Base-by-base conservation (phyloP, 2,113 vertebrate species). In the Taxidea taxus region DNA sequence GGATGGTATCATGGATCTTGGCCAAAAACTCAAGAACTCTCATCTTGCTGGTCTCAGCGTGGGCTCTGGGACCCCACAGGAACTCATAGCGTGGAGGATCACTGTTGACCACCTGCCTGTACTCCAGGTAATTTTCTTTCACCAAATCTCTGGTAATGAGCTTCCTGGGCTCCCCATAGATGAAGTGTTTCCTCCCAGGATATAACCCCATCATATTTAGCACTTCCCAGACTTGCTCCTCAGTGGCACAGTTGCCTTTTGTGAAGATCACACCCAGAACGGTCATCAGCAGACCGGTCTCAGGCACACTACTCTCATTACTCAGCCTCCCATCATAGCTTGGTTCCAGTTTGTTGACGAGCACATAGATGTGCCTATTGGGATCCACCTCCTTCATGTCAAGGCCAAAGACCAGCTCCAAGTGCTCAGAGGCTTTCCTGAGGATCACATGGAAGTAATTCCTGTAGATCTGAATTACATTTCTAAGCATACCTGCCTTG, bases 381-480 rank as follows among this genome's bases (percentile, higher is more conserved):
- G 91, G 72, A 87, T 92, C 88, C 9, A 87, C 12, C 84, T 92
- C 44, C 14, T 82, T 95, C 31, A 89, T 1, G 12, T 81, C 72
- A 49, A 96, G 82, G 42, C 78, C 93, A 89, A 96, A 97, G 15
- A 95, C 3, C 25, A 97, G 20, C 49, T 89, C 74, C 20, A 92
- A 1, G 60, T 74, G 39, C 4, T 78, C 75, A 64, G 70, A 90
- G 4, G 68, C 84, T 96, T 42, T 94, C 6, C 18, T 75, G 7
- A 82, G 25, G 13, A 89, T 94, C 44, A 92, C 75, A 29, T 21
- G 3, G 51, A 87, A 92, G 16, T 64, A 13, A 18, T 47, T 77
- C 20, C 51, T 96, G 0, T 81, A 34, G 29, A 15, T 68, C 68
- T 56, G 49, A 72, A n/a, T 68, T 31, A 72, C 7, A 77, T 86